phyloP scores from a whole-genome alignment of 2,888 invertebrate genomes.

The Sesia apiformis region DNA sequence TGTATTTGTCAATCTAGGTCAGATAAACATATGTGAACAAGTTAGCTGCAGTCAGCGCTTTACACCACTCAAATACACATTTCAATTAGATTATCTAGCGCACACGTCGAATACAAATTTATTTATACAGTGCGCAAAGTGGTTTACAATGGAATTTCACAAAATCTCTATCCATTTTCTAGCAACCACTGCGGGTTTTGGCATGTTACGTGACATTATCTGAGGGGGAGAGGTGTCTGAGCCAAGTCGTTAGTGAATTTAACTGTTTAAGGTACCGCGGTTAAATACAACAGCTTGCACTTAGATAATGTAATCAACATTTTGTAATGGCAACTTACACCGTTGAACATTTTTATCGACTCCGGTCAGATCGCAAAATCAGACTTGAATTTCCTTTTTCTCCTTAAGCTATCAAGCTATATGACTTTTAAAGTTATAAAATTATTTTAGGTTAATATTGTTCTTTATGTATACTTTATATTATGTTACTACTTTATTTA shows the following conservation, averaged over 20 bases:
- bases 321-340: too few relatives aligned
- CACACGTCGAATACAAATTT: slow-evolving; percentile 13
- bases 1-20: slow-evolving; percentile 7
- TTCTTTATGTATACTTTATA: too few relatives aligned
- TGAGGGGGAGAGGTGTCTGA: slow-evolving; percentile 6
- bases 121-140: slow-evolving; percentile 13
- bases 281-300: too few relatives aligned
- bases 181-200: slow-evolving; percentile 4
- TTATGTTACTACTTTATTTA: too few relatives aligned
- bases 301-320: too few relatives aligned
- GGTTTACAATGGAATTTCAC: slow-evolving; percentile 12
- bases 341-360: too few relatives aligned
- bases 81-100: slow-evolving; percentile 25
- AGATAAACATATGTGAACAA: slow-evolving; percentile 1
- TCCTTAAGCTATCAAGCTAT: too few relatives aligned
- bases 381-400: too few relatives aligned
- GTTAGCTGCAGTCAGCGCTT: slow-evolving; percentile 20
- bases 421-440: too few relatives aligned
- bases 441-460: too few relatives aligned
- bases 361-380: too few relatives aligned
- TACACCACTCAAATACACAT: slow-evolving; percentile 22
- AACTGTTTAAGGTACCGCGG: not conserved
- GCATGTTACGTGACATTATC: slow-evolving; percentile 5
- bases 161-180: slow-evolving; percentile 13
- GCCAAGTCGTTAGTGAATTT: slow-evolving; percentile 18